A percentile compares a stretch with the other conserved stretches of the same genome.
phyloP scores from a whole-genome alignment of 2,797 vertebrate genomes.

The Pangasius djambal region DNA sequence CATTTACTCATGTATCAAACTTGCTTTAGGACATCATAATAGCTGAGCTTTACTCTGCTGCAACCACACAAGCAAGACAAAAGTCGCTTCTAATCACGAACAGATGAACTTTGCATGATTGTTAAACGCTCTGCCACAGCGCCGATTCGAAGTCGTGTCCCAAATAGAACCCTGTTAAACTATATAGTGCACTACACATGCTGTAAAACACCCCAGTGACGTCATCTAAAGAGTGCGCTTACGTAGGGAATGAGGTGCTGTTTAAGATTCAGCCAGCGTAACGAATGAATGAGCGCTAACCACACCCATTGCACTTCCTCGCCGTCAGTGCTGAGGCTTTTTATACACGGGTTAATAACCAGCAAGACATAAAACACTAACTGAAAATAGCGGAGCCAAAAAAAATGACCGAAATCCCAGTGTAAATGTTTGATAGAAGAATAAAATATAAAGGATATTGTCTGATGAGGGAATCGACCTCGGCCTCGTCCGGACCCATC shows the following conservation, averaged over 20 bases:
- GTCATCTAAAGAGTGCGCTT: background rate
- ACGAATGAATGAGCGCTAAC: conserved; percentile 33
- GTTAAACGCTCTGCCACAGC: background rate
- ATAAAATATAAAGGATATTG: conserved; percentile 86
- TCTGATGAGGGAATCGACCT: conserved; percentile 93
- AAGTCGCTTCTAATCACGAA: background rate
- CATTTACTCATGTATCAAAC: background rate
- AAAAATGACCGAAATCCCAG: background rate
- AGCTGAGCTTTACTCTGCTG: background rate
- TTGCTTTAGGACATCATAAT: background rate
- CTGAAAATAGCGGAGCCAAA: background rate
- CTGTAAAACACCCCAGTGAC: background rate
- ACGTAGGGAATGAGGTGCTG: background rate
- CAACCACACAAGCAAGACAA: background rate
- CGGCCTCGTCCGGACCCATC: conserved; percentile 90
- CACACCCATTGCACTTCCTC: conserved; percentile 37
- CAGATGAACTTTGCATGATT: background rate
- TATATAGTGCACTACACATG: background rate
- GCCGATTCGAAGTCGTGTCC: background rate
- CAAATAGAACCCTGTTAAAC: background rate
- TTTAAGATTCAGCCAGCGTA: conserved; percentile 3
- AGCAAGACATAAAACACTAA: too few species aligned
- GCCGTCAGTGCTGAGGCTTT: background rate
- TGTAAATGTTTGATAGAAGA: background rate
- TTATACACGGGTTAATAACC: background rate